phyloP scores from a whole-genome alignment of 2,888 invertebrate species.

The Cataglyphis rosenhaueri region DNA sequence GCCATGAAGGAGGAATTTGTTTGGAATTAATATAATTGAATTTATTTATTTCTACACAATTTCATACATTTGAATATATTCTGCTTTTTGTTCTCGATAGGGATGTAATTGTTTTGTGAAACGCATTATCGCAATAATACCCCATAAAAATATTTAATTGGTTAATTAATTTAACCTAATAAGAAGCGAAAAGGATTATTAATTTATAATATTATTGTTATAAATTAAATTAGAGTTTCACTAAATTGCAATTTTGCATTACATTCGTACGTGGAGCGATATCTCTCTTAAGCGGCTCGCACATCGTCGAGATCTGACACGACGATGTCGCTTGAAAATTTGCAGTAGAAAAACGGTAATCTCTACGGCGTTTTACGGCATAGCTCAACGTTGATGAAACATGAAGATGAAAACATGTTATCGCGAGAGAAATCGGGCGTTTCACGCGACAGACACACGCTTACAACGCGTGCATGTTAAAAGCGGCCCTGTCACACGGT shows the following conservation, averaged over 20 bases:
- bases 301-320: conserved; percentile 9
- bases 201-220: conserved; percentile 25
- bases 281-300: background rate
- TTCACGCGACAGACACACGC: conserved; percentile 44
- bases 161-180: conserved; percentile 24
- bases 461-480: conserved; percentile 52
- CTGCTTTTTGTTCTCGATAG: background rate
- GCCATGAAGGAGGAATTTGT: conserved; percentile 16
- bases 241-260: conserved; percentile 14
- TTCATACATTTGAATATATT: background rate
- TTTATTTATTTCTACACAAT: conserved; percentile 23
- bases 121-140: background rate
- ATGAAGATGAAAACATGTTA: conserved; percentile 64
- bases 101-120: conserved; percentile 20
- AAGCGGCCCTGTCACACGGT: conserved; percentile 52
- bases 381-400: background rate
- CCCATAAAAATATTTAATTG: conserved; percentile 31
- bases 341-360: conserved; percentile 25
- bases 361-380: conserved; percentile 1
- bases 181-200: conserved; percentile 14
- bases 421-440: conserved; percentile 63
- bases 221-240: conserved; percentile 24
- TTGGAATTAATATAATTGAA: conserved; percentile 8
- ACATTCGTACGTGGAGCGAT: background rate
- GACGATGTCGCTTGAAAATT: conserved; percentile 30